A percentile compares a stretch with the other conserved stretches of the same genome.
These are phyloP conservation scores for Griposia aprilina DNA, from an alignment of 2,888 invertebrate species.

Conservation along the genomic window DNA sequence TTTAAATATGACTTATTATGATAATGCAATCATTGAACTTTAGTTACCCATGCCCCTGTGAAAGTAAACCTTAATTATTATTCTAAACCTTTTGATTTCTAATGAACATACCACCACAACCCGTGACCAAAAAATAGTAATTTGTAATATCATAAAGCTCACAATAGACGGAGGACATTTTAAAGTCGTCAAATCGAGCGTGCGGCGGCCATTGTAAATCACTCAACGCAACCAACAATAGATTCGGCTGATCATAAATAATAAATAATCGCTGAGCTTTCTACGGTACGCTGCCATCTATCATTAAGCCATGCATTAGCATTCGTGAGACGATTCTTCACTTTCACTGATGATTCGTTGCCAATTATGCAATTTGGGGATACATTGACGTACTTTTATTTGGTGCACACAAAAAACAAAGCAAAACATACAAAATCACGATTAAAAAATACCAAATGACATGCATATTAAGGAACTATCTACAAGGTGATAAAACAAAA, in stretches of 20 bases:
- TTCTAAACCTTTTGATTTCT: constrained; percentile 37
- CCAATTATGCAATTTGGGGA: constrained; percentile 84
- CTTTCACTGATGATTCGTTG: constrained; percentile 87
- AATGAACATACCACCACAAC: constrained; percentile 24
- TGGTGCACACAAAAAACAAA: too few species aligned
- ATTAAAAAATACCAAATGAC: too few species aligned
- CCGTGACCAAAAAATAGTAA: constrained; percentile 39
- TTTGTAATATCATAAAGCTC: constrained; percentile 55
- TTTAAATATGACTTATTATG: background rate
- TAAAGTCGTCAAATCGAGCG: constrained; percentile 64
- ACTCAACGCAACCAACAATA: constrained; percentile 78
- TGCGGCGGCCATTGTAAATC: constrained; percentile 79
- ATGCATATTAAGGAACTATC: too few species aligned
- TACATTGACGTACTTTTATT: background rate
- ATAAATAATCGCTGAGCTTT: constrained; percentile 83
- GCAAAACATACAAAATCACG: too few species aligned
- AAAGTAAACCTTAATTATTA: constrained; percentile 21
- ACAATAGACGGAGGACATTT: constrained; percentile 61
- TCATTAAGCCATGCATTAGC: constrained; percentile 83
- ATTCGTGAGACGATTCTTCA: constrained; percentile 83
- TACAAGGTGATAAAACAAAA: too few species aligned
- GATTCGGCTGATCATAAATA: constrained; percentile 82
- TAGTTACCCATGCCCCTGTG: background rate
- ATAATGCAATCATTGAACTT: background rate
- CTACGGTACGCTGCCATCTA: constrained; percentile 80